Evolutionary conservation across 1,140 invertebrate genomes (phyloP).

Genomic region (Diabrotica undecimpunctata): DNA sequence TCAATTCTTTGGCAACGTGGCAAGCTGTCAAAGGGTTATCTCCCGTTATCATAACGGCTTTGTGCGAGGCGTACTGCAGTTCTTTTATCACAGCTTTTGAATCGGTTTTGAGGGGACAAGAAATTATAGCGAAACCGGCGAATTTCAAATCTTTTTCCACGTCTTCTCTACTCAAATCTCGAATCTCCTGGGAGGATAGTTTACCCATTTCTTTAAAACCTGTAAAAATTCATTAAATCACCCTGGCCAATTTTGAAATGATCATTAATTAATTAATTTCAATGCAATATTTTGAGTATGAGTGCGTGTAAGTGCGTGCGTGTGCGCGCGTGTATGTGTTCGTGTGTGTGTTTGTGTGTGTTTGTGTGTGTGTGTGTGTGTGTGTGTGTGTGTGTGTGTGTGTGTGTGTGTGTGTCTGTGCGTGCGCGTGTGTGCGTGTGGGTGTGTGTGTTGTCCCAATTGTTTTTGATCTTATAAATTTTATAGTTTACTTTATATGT

Average conservation of each 20-base stretch:
- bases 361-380: no score
- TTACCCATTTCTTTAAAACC: slow-evolving; percentile 77
- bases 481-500: no score
- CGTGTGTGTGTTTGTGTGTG: no score
- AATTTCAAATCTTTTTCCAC: slow-evolving; percentile 87
- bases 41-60: slow-evolving; percentile 98
- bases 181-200: slow-evolving; percentile 67
- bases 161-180: slow-evolving; percentile 77
- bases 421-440: no score
- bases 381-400: no score
- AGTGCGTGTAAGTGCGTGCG: no score
- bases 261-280: no score
- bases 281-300: no score
- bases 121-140: slow-evolving; percentile 97
- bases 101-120: slow-evolving; percentile 94
- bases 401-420: no score
- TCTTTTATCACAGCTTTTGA: slow-evolving; percentile 92
- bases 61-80: slow-evolving; percentile 87
- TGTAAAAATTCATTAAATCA: slow-evolving; percentile 46
- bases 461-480: no score
- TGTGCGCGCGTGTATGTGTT: no score
- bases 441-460: no score
- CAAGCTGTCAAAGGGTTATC: slow-evolving; percentile 99
- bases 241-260: not conserved
- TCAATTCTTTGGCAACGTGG: slow-evolving; percentile 93